Base-by-base conservation (phyloP, 2,113 vertebrate species). In the Okapia johnstoni region DNA sequence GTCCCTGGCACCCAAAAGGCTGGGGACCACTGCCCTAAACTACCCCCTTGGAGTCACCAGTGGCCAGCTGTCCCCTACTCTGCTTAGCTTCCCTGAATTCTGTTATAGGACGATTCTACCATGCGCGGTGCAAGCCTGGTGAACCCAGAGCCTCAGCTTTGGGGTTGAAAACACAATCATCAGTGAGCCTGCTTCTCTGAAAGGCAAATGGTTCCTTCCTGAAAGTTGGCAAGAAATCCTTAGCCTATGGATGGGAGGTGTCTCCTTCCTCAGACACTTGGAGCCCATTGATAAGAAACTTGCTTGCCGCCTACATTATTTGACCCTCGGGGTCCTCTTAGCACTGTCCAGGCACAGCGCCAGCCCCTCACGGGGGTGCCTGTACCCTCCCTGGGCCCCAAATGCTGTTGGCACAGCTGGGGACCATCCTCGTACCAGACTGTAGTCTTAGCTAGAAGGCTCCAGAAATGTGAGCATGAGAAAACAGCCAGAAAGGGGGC, bases 1-100 rank as follows among this genome's bases (percentile, higher is more conserved):
- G 70, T 76, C 70, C 40, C 40, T 76, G 40, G 40, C 23, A 43
- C 70, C 23, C 12, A 25, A 73, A 23, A 43, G 21, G 70, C 43
- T 73, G 70, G 12, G 70, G 70, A 76, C 25, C 12, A 76, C 70
- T 81, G 73, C 46, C 92, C 25, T 54, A 36, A 86, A 14, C 23
- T 2, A 54, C 36, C 11, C 79, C 52, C 46, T 2, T 26, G 46
- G 84, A 50, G 43, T 30, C 87, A 33, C 63, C 40, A 46, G 76
- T 0, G 1, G 26, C 43, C 2, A 3, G 36, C 30, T 16, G 6
- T 48, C 21, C 9, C 16, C n/a, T 46, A 1, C 14, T 7, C 14
- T 63, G 33, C 11, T 16, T 16, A 52, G 36, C 55, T 30, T 54
- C 40, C 54, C 43, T 5, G 19, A 30, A 4, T 9, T 73, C 14